Evolutionary conservation across 2,797 vertebrate genomes (phyloP).

Genomic region (Anguilla megastoma): DNA sequence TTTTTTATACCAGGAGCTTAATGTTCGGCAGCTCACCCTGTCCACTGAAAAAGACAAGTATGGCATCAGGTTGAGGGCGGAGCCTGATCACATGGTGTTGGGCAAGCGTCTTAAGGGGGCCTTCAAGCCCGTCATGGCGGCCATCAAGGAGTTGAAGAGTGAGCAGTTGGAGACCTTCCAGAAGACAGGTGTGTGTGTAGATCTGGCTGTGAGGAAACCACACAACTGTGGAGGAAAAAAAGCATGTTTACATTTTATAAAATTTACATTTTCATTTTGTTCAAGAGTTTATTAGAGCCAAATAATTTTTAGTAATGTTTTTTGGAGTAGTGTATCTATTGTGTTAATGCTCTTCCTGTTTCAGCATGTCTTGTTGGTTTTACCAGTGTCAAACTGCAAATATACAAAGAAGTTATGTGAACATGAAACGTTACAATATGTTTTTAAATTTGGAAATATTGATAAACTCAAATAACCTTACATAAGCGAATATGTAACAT

Average conservation of each 20-base stretch:
- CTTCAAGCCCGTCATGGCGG: constrained; percentile 83
- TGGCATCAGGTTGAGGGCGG: constrained; percentile 86
- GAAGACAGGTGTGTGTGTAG: constrained; percentile 75
- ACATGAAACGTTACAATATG: not conserved
- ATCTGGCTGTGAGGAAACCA: not conserved
- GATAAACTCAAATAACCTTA: not conserved
- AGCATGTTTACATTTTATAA: not conserved
- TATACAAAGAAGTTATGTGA: not conserved
- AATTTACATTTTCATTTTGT: not conserved
- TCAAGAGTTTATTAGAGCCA: not conserved
- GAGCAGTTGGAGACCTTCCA: constrained; percentile 89
- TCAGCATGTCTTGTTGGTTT: not conserved
- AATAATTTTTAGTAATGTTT: not conserved
- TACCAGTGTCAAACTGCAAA: not conserved
- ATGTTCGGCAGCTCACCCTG: constrained; percentile 87
- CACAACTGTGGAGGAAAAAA: not conserved
- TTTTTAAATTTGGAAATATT: not conserved
- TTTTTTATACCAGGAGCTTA: constrained; percentile 81
- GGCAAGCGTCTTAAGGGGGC: constrained; percentile 92
- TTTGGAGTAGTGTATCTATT: not conserved
- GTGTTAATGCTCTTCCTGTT: not conserved
- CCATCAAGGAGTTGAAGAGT: constrained; percentile 87
- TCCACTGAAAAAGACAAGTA: constrained; percentile 91
- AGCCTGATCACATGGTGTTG: constrained; percentile 96
- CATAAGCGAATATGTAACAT: not conserved